Evolutionary conservation across 1,140 invertebrate genomes (phyloP).

Genomic region (Rhagoletis pomonella): DNA sequence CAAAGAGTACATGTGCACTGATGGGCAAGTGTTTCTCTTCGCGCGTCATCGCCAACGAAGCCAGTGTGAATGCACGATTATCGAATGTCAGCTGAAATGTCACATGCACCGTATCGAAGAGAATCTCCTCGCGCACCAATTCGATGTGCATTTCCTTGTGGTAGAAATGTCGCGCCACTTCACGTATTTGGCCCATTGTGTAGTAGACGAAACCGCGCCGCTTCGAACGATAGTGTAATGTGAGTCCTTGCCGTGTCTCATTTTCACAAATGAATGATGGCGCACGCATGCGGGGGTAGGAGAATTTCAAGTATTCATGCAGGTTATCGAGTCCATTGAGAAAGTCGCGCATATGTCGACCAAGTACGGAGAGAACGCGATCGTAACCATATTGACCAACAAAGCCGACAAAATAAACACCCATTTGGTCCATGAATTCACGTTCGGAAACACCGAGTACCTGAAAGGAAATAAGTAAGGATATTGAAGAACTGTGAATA

Average conservation of each 20-base stretch:
- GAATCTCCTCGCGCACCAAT: slow-evolving; percentile 87
- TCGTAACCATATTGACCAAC: slow-evolving; percentile 97
- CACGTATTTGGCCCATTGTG: slow-evolving; percentile 96
- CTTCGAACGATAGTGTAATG: slow-evolving; percentile 95
- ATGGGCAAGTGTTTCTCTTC: slow-evolving; percentile 92
- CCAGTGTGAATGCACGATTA: slow-evolving; percentile 89
- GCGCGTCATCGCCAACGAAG: slow-evolving; percentile 86
- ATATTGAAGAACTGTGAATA: no score
- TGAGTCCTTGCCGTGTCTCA: slow-evolving; percentile 92
- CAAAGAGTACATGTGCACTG: slow-evolving; percentile 91
- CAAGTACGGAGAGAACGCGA: slow-evolving; percentile 89
- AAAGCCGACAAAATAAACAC: slow-evolving; percentile 91
- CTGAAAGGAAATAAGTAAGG: slow-evolving; percentile 74
- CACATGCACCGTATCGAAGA: slow-evolving; percentile 93
- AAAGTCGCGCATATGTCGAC: slow-evolving; percentile 95
- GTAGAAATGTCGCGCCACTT: slow-evolving; percentile 94
- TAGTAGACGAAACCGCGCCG: slow-evolving; percentile 95
- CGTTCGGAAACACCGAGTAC: slow-evolving; percentile 88
- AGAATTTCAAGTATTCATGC: slow-evolving; percentile 97
- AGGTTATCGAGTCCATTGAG: slow-evolving; percentile 97
- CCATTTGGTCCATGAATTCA: slow-evolving; percentile 93
- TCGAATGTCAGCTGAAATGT: slow-evolving; percentile 96
- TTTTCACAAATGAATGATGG: slow-evolving; percentile 98
- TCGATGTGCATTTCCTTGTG: slow-evolving; percentile 95
- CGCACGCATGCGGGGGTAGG: slow-evolving; percentile 92